Evolutionary conservation across 2,113 vertebrate genomes (phyloP), one percentile per base, ranked within the genome.

Genomic region (Channa argus): DNA sequence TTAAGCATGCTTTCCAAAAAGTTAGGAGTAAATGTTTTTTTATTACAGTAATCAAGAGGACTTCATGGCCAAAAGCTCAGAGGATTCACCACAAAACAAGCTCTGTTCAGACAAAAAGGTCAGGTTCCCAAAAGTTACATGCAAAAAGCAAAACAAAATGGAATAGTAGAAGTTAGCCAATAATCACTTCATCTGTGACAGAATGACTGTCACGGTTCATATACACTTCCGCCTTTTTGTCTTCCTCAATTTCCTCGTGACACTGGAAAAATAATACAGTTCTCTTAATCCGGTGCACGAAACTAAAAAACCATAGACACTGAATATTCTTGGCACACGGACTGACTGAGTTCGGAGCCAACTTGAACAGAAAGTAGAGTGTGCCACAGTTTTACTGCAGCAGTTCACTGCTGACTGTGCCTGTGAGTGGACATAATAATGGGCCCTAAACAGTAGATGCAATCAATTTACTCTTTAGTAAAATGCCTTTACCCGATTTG

Each of bases 151-250:
- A 24, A 24, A 24, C 24, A 24, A 24, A 24, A 24, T 24, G 24
- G 24, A 24, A 24, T 24, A 24, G 24, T 24, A 24, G 24, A 24
- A 24, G 24, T 24, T 24, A 45, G 43, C 0, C 7, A 49, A 37
- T 50, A 0, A 24, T 43, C 14, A 63, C 15, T 3, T 55, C 15
- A 13, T 60, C 46, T 71, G 64, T n/a, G 24, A 58, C 38, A 6
- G 10, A n/a, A 69, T 73, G 12, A 71, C 68, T 83, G 56, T 73
- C 74, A 52, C 63, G 50, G 39, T 51, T 78, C 45, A 45, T 49
- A 13, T 24, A 49, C 14, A 53, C 7, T 49, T 63, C 36, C 45
- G 14, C 5, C 43, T 47, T 24, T 24, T 24, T 15, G 24, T 37
- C 15, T 56, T 51, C 10, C 10, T 39, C 58, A 0, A 34, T 62